phyloP scores from a whole-genome alignment of 2,888 invertebrate genomes.

The Drosophila pseudotakahashii region DNA sequence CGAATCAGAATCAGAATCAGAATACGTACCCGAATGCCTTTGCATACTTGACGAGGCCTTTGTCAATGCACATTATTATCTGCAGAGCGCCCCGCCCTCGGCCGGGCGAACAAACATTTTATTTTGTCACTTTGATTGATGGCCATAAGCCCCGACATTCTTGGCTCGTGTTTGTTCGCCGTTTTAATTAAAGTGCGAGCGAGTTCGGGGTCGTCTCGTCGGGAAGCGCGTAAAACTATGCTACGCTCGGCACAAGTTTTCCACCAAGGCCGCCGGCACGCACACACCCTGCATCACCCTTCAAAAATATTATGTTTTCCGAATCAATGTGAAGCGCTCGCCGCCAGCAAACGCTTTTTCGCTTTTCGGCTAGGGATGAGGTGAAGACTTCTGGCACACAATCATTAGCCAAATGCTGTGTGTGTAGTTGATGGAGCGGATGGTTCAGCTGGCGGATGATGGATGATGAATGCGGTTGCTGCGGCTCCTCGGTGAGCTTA shows the following conservation, averaged over 20 bases:
- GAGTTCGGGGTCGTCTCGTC: not conserved
- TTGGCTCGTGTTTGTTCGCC: conserved; percentile 52
- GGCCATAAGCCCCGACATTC: conserved; percentile 72
- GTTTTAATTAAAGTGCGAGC: conserved; percentile 68
- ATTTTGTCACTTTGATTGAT: conserved; percentile 78
- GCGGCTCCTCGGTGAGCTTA: conserved; percentile 19
- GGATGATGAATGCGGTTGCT: conserved; percentile 51
- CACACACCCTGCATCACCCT: conserved; percentile 17
- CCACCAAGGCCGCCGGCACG: conserved; percentile 36
- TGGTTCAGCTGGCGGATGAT: conserved; percentile 59
- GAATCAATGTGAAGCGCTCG: conserved; percentile 24
- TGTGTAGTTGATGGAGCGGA: conserved; percentile 7
- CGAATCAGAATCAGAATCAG: conserved; percentile 33
- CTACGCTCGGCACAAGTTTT: conserved; percentile 23
- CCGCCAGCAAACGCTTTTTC: conserved; percentile 23
- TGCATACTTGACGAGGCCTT: conserved; percentile 47
- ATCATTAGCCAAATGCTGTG: conserved; percentile 63
- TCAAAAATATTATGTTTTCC: conserved; percentile 37
- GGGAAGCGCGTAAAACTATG: conserved; percentile 28
- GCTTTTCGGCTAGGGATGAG: conserved; percentile 29
- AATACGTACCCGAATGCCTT: conserved; percentile 23
- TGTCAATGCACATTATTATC: conserved; percentile 65
- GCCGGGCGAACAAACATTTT: conserved; percentile 65
- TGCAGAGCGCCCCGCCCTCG: conserved; percentile 5
- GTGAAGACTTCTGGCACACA: conserved; percentile 48